These are phyloP conservation scores for Conchocele bisecta DNA, from an alignment of 2,888 invertebrate genomes.

Conservation along the genomic window DNA sequence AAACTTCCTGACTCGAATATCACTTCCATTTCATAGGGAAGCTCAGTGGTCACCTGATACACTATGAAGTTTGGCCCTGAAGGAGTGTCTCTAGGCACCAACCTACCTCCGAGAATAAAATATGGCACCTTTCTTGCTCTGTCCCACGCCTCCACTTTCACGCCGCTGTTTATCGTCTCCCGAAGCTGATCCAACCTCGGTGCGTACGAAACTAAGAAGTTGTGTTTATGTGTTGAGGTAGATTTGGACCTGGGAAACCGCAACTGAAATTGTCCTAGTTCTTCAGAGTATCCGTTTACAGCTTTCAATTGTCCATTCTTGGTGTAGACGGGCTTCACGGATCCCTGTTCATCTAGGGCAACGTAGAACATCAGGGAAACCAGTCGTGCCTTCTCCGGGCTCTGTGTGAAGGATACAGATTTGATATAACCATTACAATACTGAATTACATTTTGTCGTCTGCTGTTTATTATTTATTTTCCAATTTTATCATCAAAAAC, in stretches of 20 bases:
- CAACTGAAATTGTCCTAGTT: constrained; percentile 90
- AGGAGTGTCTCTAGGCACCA: constrained; percentile 76
- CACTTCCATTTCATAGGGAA: constrained; percentile 92
- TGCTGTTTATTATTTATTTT: no score
- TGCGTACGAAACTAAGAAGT: constrained; percentile 77
- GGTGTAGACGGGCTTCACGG: constrained; percentile 70
- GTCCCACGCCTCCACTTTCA: constrained; percentile 77
- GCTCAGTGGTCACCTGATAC: constrained; percentile 80
- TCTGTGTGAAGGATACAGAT: no score
- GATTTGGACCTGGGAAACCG: constrained; percentile 83
- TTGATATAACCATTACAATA: no score
- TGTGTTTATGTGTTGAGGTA: constrained; percentile 58
- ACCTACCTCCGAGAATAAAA: constrained; percentile 74
- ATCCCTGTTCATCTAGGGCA: constrained; percentile 85
- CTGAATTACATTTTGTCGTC: no score
- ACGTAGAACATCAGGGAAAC: constrained; percentile 82
- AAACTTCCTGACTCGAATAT: constrained; percentile 88
- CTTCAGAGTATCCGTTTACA: constrained; percentile 90
- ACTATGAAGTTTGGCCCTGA: constrained; percentile 83
- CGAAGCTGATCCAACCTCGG: constrained; percentile 74
- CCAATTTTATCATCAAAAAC: no score
- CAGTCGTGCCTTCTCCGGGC: constrained; percentile 60
- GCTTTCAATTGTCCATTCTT: constrained; percentile 83
- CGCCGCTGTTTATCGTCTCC: constrained; percentile 70
- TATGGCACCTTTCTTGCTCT: constrained; percentile 71